These are phyloP conservation scores for Propithecus coquereli DNA, from an alignment of 2,113 vertebrate species.

Conservation along the genomic window DNA sequence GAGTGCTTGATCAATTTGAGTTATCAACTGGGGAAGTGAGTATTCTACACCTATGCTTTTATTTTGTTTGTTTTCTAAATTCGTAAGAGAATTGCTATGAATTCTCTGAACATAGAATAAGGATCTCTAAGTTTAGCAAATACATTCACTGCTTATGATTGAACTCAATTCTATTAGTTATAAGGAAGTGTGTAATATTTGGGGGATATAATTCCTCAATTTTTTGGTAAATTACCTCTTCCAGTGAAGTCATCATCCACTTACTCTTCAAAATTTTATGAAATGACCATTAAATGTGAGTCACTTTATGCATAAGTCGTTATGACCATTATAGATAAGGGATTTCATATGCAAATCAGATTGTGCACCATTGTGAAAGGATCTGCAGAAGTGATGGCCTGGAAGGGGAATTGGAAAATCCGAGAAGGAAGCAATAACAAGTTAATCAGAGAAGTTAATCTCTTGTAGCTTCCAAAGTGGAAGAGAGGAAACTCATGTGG, in stretches of 20 bases:
- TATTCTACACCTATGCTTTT: neutral
- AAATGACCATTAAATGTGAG: neutral
- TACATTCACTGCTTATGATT: neutral
- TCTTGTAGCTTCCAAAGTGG: neutral
- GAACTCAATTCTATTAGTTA: neutral
- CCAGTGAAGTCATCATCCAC: neutral
- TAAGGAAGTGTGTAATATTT: neutral
- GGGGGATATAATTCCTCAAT: neutral
- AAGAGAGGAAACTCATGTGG: neutral
- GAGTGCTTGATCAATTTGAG: neutral
- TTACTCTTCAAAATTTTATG: neutral
- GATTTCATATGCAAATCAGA: neutral
- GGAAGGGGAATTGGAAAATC: neutral
- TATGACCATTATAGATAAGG: neutral
- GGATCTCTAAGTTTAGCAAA: neutral
- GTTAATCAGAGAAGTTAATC: neutral
- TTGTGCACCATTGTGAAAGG: neutral
- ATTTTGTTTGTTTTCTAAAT: neutral
- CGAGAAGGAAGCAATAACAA: neutral
- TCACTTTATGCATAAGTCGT: neutral
- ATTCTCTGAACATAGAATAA: neutral
- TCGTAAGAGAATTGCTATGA: neutral
- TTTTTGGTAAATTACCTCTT: neutral
- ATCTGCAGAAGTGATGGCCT: neutral
- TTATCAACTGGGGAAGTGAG: neutral